Percentiles rank a stretch among this genome's conserved stretches.
phyloP scores from a whole-genome alignment of 2,797 vertebrate species.

The Enteromius afrohamiltoni region DNA sequence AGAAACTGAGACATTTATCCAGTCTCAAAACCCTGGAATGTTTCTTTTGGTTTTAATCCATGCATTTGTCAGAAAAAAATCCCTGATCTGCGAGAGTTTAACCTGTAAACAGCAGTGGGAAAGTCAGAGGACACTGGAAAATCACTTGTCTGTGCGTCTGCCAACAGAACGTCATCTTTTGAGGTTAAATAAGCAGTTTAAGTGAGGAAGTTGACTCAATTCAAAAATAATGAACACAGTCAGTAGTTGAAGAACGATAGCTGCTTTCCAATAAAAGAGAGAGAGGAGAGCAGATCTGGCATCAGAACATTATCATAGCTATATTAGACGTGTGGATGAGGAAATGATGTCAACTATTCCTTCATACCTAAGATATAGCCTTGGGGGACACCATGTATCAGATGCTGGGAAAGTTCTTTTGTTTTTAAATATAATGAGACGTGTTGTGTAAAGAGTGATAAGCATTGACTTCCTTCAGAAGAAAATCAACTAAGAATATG shows the following conservation, averaged over 20 bases:
- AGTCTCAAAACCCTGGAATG: constrained; percentile 38
- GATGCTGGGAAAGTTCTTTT: neutral
- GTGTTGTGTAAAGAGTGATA: neutral
- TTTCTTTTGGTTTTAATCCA: constrained; percentile 59
- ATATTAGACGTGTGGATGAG: neutral
- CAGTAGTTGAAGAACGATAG: constrained; percentile 2
- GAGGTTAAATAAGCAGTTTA: constrained; percentile 53
- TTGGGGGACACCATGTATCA: neutral
- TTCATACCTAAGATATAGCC: neutral
- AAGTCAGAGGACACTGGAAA: constrained; percentile 24
- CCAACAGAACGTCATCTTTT: constrained; percentile 26
- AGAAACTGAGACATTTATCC: constrained; percentile 41
- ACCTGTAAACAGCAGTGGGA: constrained; percentile 25
- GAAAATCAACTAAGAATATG: neutral
- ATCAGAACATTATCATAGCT: neutral
- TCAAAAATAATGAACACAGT: constrained; percentile 49
- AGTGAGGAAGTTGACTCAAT: constrained; percentile 38
- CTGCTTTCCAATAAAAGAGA: constrained; percentile 1
- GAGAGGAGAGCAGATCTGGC: neutral
- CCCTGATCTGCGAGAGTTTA: constrained; percentile 20
- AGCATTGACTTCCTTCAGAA: neutral
- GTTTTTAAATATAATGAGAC: neutral
- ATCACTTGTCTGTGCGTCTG: constrained; percentile 34
- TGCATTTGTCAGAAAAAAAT: constrained; percentile 21
- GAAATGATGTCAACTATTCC: neutral